These are phyloP conservation scores for Temnopleurus reevesii DNA, from an alignment of 53 echinoderm and acorn worm species.

Conservation along the genomic window DNA sequence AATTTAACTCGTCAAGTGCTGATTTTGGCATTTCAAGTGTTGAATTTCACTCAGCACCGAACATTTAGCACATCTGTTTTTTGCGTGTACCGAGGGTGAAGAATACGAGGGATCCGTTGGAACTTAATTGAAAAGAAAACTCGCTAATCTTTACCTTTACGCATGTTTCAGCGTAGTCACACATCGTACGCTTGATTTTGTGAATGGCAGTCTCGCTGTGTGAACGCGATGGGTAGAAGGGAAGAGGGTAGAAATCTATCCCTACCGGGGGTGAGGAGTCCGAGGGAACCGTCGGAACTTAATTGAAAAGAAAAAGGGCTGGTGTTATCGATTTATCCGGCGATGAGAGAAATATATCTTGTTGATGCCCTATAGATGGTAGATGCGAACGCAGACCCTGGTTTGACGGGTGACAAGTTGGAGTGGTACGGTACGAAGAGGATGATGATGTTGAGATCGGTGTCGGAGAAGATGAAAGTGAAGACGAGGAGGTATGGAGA, in stretches of 20 bases:
- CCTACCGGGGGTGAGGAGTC: conserved; percentile 63
- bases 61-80: background rate
- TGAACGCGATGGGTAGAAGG: conserved; percentile 12
- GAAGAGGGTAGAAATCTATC: conserved; percentile 50
- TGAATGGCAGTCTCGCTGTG: background rate
- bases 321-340: conserved; percentile 37
- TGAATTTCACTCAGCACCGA: conserved; percentile 1
- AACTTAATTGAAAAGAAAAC: conserved; percentile 65
- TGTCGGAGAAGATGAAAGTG: background rate
- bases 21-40: conserved; percentile 6
- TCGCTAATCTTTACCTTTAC: too few relatives aligned
- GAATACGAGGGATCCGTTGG: conserved; percentile 51
- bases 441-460: background rate
- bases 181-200: too few relatives aligned
- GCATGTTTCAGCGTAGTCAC: too few relatives aligned
- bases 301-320: conserved; percentile 65
- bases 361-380: conserved; percentile 29
- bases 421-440: background rate
- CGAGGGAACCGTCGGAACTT: conserved; percentile 54
- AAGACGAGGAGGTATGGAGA: too few relatives aligned
- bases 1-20: background rate
- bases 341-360: conserved; percentile 57
- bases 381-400: conserved; percentile 9
- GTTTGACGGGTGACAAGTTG: background rate
- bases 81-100: conserved; percentile 50